These are phyloP conservation scores for Acronicta aceris DNA, from an alignment of 2,888 invertebrate species.

Conservation along the genomic window DNA sequence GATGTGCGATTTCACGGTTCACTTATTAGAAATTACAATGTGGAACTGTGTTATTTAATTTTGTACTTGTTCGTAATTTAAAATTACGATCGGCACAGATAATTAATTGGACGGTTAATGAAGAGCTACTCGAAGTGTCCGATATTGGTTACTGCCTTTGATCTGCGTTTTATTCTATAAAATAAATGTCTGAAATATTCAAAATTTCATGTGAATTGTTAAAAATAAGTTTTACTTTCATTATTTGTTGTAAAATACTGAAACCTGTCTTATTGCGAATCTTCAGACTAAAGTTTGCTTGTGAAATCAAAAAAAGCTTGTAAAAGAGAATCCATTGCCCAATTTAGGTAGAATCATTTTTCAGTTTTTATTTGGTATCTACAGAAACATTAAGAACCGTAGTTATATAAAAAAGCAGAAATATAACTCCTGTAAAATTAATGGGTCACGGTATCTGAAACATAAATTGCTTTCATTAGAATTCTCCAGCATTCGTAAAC, in stretches of 20 bases:
- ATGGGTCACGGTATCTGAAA: neutral
- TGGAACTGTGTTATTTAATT: constrained; percentile 31
- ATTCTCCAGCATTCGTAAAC: neutral
- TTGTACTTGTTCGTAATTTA: constrained; percentile 35
- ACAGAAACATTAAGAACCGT: neutral
- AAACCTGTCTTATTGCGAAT: too few species aligned
- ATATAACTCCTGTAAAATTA: neutral
- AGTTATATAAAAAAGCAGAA: neutral
- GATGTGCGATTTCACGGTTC: constrained; percentile 47
- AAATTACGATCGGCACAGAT: constrained; percentile 25
- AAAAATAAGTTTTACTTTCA: too few species aligned
- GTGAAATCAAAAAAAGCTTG: too few species aligned
- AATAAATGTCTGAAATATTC: neutral
- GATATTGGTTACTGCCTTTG: neutral
- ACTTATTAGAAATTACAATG: constrained; percentile 43
- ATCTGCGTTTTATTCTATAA: neutral
- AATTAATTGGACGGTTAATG: constrained; percentile 19
- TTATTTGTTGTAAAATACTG: too few species aligned
- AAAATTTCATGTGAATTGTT: too few species aligned
- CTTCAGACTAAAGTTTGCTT: too few species aligned
- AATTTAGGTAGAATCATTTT: too few species aligned
- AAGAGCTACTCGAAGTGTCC: constrained; percentile 1
- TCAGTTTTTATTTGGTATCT: too few species aligned
- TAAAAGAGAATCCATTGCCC: too few species aligned
- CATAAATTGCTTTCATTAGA: neutral